Percentiles rank a stretch among this genome's conserved stretches.
Conservation (phyloP, 2,888 invertebrate genomes). For the Rambutsinella grinnellia region DNA sequence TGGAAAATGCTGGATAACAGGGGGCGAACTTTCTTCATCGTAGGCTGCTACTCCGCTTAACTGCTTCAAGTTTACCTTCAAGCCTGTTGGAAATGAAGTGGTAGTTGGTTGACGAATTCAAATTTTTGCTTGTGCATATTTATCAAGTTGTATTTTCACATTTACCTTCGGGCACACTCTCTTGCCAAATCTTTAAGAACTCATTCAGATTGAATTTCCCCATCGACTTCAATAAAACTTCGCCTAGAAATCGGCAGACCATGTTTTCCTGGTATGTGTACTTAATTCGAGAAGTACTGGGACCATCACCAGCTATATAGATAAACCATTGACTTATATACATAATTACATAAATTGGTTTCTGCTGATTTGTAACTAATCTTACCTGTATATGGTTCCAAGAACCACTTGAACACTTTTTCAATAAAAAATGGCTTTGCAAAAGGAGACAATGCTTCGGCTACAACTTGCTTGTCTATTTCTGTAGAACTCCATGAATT, state of each 20-base stretch:
- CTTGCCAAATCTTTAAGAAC: constrained; percentile 88
- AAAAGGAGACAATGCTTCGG: constrained; percentile 74
- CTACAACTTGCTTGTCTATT: constrained; percentile 79
- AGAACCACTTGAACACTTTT: constrained; percentile 80
- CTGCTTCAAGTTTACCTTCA: constrained; percentile 75
- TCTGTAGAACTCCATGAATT: constrained; percentile 85
- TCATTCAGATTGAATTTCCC: constrained; percentile 83
- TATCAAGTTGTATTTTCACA: constrained; percentile 41
- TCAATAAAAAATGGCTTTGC: constrained; percentile 70
- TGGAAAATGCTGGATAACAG: constrained; percentile 83
- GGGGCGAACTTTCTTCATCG: constrained; percentile 76
- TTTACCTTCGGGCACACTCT: constrained; percentile 87
- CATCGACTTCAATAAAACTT: constrained; percentile 82
- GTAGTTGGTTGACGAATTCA: too few species aligned
- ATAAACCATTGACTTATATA: too few species aligned
- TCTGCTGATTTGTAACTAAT: too few species aligned
- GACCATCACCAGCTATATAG: constrained; percentile 10
- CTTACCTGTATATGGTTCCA: constrained; percentile 70
- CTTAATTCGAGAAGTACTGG: constrained; percentile 28
- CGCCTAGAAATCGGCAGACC: constrained; percentile 83
- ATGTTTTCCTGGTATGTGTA: constrained; percentile 75
- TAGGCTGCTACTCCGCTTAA: constrained; percentile 84
- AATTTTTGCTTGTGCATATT: too few species aligned
- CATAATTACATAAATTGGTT: too few species aligned
- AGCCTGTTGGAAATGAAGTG: too few species aligned